Evolutionary conservation across 1,140 invertebrate species (phyloP).

Genomic region (Pseudomyrmex gracilis): DNA sequence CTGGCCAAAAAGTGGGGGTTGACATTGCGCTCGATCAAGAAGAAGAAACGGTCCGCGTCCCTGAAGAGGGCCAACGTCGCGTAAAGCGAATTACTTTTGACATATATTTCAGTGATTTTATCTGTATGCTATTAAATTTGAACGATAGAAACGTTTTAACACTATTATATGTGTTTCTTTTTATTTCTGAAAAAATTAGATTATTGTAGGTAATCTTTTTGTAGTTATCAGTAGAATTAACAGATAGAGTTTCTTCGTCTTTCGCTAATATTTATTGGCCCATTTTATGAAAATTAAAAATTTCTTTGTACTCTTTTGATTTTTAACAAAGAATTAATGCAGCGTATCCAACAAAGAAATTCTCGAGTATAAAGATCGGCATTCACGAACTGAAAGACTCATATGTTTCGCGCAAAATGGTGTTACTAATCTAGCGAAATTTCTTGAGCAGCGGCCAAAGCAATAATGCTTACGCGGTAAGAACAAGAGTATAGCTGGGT

Average conservation of each 20-base stretch:
- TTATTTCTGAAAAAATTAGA: neutral
- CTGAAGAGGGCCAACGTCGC: constrained; percentile 11
- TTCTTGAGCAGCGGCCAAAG: constrained; percentile 53
- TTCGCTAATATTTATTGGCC: constrained; percentile 4
- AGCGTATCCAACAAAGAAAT: neutral
- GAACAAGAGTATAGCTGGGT: constrained; percentile 8
- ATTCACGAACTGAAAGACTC: constrained; percentile 3
- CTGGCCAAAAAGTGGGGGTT: constrained; percentile 72
- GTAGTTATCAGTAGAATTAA: neutral
- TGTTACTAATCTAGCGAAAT: constrained; percentile 23
- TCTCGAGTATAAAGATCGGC: constrained; percentile 8
- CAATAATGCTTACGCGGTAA: neutral
- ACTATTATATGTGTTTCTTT: neutral
- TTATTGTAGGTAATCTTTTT: neutral
- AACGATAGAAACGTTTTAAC: no score
- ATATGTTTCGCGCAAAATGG: constrained; percentile 21
- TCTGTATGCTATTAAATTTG: no score
- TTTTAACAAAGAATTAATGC: constrained; percentile 24
- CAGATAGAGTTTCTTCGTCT: neutral
- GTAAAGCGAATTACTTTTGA: neutral
- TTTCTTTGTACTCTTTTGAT: neutral
- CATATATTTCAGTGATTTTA: no score
- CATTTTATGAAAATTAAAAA: constrained; percentile 2
- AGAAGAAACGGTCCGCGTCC: constrained; percentile 14
- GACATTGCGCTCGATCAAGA: constrained; percentile 59